phyloP scores from a whole-genome alignment of 2,113 vertebrate genomes.

The Pao palembangensis region DNA sequence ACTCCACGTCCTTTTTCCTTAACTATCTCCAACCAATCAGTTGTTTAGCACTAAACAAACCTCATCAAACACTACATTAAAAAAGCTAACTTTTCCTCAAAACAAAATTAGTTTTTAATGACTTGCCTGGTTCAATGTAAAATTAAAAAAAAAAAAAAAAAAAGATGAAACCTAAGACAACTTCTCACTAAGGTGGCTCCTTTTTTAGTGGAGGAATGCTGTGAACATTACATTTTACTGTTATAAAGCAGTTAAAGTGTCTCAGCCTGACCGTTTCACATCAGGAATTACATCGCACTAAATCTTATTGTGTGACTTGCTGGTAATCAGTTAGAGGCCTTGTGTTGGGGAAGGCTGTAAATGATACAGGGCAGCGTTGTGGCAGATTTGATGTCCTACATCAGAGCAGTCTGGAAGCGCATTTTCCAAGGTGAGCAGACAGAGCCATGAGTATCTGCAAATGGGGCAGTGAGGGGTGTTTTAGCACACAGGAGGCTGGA shows the following conservation, averaged over 20 bases:
- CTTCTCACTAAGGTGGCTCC: conserved; percentile 10
- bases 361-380: conserved; percentile 39
- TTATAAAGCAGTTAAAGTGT: conserved; percentile 40
- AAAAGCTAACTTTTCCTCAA: not conserved
- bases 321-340: conserved; percentile 40
- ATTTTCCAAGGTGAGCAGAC: conserved; percentile 14
- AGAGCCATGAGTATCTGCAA: conserved; percentile 6
- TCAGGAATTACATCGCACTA: conserved; percentile 32
- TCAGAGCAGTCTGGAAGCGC: conserved; percentile 16
- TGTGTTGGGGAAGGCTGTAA: conserved; percentile 47
- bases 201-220: conserved; percentile 9
- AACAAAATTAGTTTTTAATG: too few relatives aligned
- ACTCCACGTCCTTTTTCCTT: not conserved
- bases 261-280: conserved; percentile 24
- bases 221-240: conserved; percentile 29
- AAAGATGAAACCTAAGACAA: not conserved
- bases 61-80: not conserved
- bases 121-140: too few relatives aligned
- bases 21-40: not conserved
- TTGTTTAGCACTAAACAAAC: not conserved
- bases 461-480: conserved; percentile 3
- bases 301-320: conserved; percentile 36
- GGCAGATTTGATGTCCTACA: conserved; percentile 32
- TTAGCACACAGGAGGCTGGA: not conserved
- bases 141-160: too few relatives aligned